Conservation (phyloP, 2,797 vertebrate species). For the Trematomus bernacchii region DNA sequence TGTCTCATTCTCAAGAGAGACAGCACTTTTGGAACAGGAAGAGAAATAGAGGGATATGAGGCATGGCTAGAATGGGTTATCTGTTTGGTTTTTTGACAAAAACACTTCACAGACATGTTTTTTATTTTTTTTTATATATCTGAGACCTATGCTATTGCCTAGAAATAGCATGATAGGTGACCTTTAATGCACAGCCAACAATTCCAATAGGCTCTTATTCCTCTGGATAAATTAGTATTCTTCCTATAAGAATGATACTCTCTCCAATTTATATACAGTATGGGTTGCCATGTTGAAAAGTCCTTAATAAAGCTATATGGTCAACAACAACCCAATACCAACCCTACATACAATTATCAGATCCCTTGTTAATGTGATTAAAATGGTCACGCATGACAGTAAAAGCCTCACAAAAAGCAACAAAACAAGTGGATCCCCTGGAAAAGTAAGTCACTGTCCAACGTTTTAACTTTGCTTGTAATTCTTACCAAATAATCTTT, state of each 20-base stretch:
- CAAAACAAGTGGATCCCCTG: constrained; percentile 4
- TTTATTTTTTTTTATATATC: no score
- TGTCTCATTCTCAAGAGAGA: no score
- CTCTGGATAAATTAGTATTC: background rate
- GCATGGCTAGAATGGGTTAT: no score
- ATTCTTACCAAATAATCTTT: no score
- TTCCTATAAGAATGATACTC: background rate
- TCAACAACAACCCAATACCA: background rate
- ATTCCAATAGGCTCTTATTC: background rate
- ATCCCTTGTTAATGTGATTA: background rate
- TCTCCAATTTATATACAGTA: background rate
- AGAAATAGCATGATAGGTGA: no score
- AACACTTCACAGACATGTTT: no score
- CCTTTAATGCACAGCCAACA: background rate
- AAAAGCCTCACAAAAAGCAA: background rate
- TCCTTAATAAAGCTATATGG: background rate
- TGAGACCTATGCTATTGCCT: no score
- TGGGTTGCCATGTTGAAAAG: background rate
- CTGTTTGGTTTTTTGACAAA: no score
- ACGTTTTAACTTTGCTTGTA: no score
- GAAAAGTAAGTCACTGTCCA: background rate
- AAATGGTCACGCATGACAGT: background rate
- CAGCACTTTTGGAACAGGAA: no score
- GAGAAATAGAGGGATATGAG: no score
- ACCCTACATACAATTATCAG: background rate